Conservation (phyloP, 2,797 vertebrate genomes). For the Apogon talboti region DNA sequence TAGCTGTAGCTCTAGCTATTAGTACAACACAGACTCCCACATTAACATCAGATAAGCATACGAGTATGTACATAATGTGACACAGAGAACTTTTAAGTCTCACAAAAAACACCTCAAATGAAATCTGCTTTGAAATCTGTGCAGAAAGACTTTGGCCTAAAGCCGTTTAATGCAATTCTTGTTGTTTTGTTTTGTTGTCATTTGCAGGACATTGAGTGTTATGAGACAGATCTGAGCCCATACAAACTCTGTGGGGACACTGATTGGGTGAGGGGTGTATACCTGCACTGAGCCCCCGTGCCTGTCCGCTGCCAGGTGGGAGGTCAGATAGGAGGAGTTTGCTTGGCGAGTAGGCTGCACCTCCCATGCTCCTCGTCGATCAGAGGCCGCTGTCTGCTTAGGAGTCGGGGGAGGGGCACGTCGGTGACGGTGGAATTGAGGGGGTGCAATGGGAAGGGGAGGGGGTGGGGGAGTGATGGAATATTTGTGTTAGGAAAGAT, state of each 20-base stretch:
- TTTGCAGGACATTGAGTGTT: conserved; percentile 2
- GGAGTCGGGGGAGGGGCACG: conserved; percentile 46
- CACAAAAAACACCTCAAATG: too few species aligned
- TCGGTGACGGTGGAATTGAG: conserved; percentile 50
- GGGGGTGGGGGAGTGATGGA: conserved; percentile 60
- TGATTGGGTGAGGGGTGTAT: conserved; percentile 77
- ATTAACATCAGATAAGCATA: too few species aligned
- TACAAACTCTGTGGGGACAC: conserved; percentile 43
- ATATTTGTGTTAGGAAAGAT: conserved; percentile 71
- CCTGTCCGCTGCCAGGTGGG: conserved; percentile 96
- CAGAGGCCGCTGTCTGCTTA: conserved; percentile 87
- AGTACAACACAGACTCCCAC: too few species aligned
- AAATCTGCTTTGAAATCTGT: too few species aligned
- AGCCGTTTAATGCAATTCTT: too few species aligned
- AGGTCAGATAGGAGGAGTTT: conserved; percentile 96
- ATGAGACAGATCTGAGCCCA: conserved; percentile 76
- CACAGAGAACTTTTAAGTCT: too few species aligned
- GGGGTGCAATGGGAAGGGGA: conserved; percentile 52
- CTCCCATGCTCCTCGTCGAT: conserved; percentile 98
- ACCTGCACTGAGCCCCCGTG: conserved; percentile 99
- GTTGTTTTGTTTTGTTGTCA: background rate
- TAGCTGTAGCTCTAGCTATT: too few species aligned
- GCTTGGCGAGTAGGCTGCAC: conserved; percentile 95
- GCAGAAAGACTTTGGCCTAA: background rate
- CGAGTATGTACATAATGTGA: too few species aligned